Percentiles rank a stretch among this genome's conserved stretches.
Evolutionary conservation across 2,888 invertebrate genomes (phyloP).

Genomic region (Lapara coniferarum): DNA sequence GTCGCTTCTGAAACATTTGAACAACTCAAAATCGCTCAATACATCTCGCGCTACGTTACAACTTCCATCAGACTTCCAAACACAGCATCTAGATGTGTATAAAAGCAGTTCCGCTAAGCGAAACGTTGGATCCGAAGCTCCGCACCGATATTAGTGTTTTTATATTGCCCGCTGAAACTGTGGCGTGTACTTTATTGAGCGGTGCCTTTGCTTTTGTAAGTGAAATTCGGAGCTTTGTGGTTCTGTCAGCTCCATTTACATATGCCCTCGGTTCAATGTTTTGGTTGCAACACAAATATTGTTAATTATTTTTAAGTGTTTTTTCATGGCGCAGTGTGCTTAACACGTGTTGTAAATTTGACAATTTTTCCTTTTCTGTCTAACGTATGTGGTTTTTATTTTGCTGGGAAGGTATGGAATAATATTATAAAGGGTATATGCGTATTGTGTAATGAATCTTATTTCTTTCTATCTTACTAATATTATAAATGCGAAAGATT

Average conservation of each 20-base stretch:
- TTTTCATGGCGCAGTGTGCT: not conserved
- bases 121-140: not conserved
- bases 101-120: not conserved
- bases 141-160: conserved; percentile 16
- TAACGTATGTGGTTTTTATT: too few species aligned
- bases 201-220: conserved; percentile 18
- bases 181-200: conserved; percentile 13
- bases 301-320: not conserved
- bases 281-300: not conserved
- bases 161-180: conserved; percentile 16
- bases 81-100: not conserved
- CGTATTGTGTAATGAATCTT: too few species aligned
- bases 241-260: conserved; percentile 7
- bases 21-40: too few species aligned
- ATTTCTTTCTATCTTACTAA: too few species aligned
- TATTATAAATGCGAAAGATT: too few species aligned
- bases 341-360: too few species aligned
- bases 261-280: not conserved
- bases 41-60: too few species aligned
- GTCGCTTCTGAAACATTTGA: too few species aligned
- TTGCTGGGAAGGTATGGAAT: too few species aligned
- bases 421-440: too few species aligned
- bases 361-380: too few species aligned
- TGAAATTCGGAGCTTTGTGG: conserved; percentile 20
- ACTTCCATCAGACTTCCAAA: too few species aligned